These are phyloP conservation scores for Garra rufa DNA, from an alignment of 2,113 vertebrate genomes.

Conservation along the genomic window DNA sequence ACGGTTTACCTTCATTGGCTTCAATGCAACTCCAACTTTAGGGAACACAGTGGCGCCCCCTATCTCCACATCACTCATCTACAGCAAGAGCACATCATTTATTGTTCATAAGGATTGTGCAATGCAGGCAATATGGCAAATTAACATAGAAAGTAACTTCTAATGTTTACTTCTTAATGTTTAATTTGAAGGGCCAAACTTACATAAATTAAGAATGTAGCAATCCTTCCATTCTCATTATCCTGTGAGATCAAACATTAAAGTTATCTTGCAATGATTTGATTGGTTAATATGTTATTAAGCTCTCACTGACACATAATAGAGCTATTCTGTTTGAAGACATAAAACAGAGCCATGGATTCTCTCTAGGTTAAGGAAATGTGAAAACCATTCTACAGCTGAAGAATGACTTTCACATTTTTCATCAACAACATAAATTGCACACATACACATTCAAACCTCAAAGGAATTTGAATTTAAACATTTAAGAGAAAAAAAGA, in stretches of 20 bases:
- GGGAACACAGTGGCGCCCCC: slow-evolving; percentile 87
- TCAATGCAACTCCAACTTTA: slow-evolving; percentile 82
- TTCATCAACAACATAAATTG: background rate
- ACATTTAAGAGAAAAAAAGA: too few species aligned
- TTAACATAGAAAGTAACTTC: background rate
- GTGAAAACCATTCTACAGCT: background rate
- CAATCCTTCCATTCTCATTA: slow-evolving; percentile 18
- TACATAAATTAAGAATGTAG: slow-evolving; percentile 53
- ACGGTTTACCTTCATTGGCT: slow-evolving; percentile 81
- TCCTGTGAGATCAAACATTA: background rate
- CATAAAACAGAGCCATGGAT: too few species aligned
- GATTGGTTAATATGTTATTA: background rate
- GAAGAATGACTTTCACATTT: background rate
- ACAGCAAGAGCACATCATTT: background rate
- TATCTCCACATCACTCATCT: slow-evolving; percentile 87
- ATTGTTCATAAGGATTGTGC: background rate
- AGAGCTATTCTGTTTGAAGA: too few species aligned
- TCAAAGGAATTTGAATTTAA: background rate
- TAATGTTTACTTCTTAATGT: background rate
- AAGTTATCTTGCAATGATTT: background rate
- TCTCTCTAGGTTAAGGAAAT: background rate
- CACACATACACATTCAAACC: background rate
- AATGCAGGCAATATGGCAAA: background rate
- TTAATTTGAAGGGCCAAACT: background rate
- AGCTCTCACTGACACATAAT: background rate